phyloP scores from a whole-genome alignment of 2,888 invertebrate species.

The Macroteleia sp. region DNA sequence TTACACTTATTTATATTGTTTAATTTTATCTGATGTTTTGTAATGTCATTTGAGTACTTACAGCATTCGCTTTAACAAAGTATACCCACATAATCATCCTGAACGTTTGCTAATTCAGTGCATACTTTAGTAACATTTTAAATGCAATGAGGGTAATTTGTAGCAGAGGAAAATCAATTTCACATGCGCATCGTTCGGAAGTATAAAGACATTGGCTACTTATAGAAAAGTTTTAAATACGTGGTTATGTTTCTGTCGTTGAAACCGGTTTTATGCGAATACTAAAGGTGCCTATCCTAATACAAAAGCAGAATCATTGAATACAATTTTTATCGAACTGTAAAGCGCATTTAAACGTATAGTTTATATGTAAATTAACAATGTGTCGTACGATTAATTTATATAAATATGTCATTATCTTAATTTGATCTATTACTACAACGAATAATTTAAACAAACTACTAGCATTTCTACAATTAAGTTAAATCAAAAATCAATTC shows the following conservation, averaged over 20 bases:
- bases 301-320: constrained; percentile 30
- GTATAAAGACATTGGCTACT: constrained; percentile 58
- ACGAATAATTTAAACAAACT: no score
- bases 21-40: no score
- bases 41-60: no score
- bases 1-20: no score
- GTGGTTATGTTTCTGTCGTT: constrained; percentile 39
- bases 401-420: no score
- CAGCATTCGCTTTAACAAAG: no score
- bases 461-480: no score
- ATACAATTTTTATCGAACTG: constrained; percentile 29
- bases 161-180: constrained; percentile 53
- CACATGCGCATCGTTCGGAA: constrained; percentile 21
- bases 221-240: constrained; percentile 49
- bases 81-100: no score
- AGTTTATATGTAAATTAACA: background rate
- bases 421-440: no score
- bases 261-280: constrained; percentile 57
- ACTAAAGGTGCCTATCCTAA: constrained; percentile 50
- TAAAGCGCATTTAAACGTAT: constrained; percentile 1
- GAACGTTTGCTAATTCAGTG: constrained; percentile 29
- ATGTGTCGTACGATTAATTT: no score
- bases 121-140: constrained; percentile 16
- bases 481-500: no score
- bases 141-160: constrained; percentile 62